Percentiles rank a stretch among this genome's conserved stretches.
Conservation (phyloP, 2,797 vertebrate genomes). For the Eidolon dupreanum region DNA sequence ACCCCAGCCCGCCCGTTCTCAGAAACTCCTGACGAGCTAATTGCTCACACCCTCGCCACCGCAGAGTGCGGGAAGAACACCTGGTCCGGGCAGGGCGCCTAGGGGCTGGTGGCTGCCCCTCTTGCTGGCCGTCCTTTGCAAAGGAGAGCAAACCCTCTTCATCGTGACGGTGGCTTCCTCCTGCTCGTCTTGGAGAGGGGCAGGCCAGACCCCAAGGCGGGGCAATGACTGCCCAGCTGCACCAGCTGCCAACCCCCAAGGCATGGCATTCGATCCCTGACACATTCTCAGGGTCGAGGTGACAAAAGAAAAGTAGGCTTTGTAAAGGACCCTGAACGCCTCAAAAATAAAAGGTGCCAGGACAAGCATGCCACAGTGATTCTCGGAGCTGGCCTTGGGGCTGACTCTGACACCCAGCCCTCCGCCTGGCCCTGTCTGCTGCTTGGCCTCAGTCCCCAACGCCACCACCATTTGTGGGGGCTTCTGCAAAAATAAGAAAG, state of each 20-base stretch:
- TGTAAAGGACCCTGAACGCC: neutral
- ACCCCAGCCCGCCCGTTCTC: neutral
- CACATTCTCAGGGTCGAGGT: neutral
- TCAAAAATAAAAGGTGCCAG: neutral
- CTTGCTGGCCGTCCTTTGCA: neutral
- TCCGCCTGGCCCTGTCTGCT: neutral
- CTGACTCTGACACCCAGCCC: neutral
- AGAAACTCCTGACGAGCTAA: neutral
- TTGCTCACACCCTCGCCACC: neutral
- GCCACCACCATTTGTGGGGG: neutral
- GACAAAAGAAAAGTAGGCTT: neutral
- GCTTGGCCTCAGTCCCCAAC: too few relatives aligned
- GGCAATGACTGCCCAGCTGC: neutral
- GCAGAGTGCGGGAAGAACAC: too few relatives aligned
- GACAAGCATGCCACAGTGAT: neutral
- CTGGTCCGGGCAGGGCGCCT: neutral
- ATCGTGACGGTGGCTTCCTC: neutral
- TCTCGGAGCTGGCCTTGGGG: neutral
- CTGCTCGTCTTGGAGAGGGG: neutral
- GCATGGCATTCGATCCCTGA: fast-evolving
- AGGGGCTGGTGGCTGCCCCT: neutral
- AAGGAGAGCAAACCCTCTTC: neutral
- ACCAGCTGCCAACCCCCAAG: neutral
- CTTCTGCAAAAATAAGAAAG: neutral
- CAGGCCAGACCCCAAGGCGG: neutral